Evolutionary conservation across 2,797 vertebrate genomes (phyloP).

Genomic region (Sylvilagus floridanus): DNA sequence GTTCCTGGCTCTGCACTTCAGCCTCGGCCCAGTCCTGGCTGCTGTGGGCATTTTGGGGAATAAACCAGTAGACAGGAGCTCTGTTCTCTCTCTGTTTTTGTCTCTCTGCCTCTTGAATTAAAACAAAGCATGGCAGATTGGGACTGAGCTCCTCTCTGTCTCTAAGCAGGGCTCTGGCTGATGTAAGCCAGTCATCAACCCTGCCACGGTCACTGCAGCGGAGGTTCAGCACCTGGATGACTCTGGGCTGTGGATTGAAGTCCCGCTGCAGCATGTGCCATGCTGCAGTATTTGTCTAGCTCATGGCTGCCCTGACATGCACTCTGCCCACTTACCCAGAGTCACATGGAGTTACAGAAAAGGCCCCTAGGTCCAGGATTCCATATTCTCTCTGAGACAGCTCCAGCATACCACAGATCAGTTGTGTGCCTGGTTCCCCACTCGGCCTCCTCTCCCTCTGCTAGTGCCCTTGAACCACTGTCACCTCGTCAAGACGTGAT

Average conservation of each 20-base stretch:
- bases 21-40: too few species aligned
- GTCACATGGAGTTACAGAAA: not conserved
- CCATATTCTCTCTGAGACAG: not conserved
- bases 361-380: not conserved
- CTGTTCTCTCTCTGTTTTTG: too few species aligned
- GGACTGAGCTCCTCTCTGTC: too few species aligned
- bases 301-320: not conserved
- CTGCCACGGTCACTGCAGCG: not conserved
- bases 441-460: not conserved
- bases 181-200: fast-evolving
- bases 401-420: not conserved
- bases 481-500: not conserved
- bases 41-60: too few species aligned
- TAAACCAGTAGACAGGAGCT: too few species aligned
- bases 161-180: not conserved
- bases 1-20: too few species aligned
- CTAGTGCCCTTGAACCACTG: not conserved
- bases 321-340: not conserved
- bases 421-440: not conserved
- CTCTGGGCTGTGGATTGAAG: not conserved
- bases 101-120: too few species aligned
- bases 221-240: not conserved
- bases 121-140: not conserved
- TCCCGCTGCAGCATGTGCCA: not conserved
- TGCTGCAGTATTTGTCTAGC: not conserved